These are phyloP conservation scores for Chrysotoxum bicinctum DNA, from an alignment of 2,888 invertebrate species.

Conservation along the genomic window DNA sequence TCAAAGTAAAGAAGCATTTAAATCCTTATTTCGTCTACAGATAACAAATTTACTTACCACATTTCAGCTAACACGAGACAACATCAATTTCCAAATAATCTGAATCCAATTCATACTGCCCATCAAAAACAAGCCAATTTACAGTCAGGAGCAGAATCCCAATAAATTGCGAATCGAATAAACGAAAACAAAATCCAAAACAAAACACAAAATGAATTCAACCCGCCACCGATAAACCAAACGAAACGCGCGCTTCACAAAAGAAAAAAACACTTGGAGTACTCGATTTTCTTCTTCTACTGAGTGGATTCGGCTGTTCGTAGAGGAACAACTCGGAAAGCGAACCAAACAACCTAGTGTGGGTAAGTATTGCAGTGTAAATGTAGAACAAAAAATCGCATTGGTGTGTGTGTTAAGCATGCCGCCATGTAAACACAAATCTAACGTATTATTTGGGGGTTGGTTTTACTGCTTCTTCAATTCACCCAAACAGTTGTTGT, in stretches of 20 bases:
- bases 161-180: slow-evolving; percentile 35
- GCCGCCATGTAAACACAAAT: slow-evolving; percentile 73
- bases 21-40: no score
- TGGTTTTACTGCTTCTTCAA: slow-evolving; percentile 77
- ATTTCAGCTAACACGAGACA: no score
- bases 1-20: no score
- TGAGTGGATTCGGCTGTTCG: slow-evolving; percentile 32
- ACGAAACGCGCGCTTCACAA: neutral
- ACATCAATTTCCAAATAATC: no score
- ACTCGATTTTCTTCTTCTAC: neutral
- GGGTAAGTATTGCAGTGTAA: slow-evolving; percentile 5
- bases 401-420: slow-evolving; percentile 74
- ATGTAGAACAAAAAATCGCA: slow-evolving; percentile 44
- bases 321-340: slow-evolving; percentile 72
- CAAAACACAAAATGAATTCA: slow-evolving; percentile 42
- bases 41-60: no score
- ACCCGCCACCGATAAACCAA: neutral
- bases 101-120: no score
- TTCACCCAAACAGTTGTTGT: slow-evolving; percentile 81
- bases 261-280: neutral
- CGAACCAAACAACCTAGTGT: slow-evolving; percentile 70
- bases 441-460: slow-evolving; percentile 74
- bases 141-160: neutral
- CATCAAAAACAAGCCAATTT: no score
- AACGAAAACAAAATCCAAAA: slow-evolving; percentile 58